phyloP scores from a whole-genome alignment of 1,140 invertebrate genomes.

The Bactericera cockerelli region DNA sequence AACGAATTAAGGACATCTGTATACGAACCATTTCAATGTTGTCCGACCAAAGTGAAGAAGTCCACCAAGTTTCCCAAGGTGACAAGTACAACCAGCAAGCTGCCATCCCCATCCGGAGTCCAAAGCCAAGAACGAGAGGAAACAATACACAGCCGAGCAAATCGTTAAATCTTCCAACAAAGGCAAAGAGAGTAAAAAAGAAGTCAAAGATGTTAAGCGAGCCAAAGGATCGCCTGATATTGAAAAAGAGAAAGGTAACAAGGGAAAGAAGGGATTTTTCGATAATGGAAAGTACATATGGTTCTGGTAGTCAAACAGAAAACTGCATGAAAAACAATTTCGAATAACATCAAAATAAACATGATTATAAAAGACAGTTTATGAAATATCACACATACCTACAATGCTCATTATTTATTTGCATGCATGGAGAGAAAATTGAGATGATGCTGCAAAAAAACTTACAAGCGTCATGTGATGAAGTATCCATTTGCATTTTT shows the following conservation, averaged over 20 bases:
- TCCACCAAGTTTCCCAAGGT: constrained; percentile 51
- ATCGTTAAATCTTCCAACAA: constrained; percentile 20
- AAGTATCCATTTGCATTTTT: no score
- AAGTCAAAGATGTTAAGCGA: constrained; percentile 31
- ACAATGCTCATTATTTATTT: no score
- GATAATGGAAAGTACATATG: constrained; percentile 58
- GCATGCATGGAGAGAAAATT: no score
- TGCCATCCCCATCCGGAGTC: constrained; percentile 3
- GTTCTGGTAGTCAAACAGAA: constrained; percentile 36
- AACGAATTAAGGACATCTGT: constrained; percentile 53
- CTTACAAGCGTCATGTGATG: no score
- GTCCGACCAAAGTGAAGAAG: constrained; percentile 61
- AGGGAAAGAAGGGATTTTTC: constrained; percentile 65
- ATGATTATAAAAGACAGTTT: no score
- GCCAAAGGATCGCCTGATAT: constrained; percentile 15
- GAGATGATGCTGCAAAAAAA: no score
- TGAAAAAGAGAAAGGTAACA: constrained; percentile 34
- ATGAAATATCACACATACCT: no score
- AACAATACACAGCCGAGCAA: constrained; percentile 9
- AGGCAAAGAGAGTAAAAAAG: constrained; percentile 19
- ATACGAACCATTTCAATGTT: constrained; percentile 79
- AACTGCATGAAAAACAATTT: neutral
- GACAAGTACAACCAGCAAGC: constrained; percentile 28
- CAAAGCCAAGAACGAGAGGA: constrained; percentile 10
- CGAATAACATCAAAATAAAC: neutral